Evolutionary conservation across 2,888 invertebrate genomes (phyloP), one percentile per base, ranked within the genome.

Genomic region (Bombyx huttoni): DNA sequence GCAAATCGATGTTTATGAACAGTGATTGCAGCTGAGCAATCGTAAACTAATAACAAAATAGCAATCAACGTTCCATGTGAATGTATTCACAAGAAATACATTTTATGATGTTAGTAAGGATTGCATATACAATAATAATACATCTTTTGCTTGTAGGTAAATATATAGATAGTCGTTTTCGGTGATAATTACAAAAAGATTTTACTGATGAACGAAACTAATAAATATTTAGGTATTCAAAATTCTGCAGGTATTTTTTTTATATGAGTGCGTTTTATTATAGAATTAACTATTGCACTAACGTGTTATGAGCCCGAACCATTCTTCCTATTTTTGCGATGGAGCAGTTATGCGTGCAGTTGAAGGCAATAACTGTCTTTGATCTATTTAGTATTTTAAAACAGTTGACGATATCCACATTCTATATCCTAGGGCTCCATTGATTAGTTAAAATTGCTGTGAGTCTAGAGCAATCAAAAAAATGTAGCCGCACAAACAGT

Each of bases 1-100:
- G 58, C 60, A 58, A 55, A 60, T 64, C 60, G 59, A 63, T 34
- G 47, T 45, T 53, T 33, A 49, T 49, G 47, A 51, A 49, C 49
- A 51, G 12, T 50, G 13, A 45, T 45, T 40, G 40, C 12, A 10
- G 12, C 40, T 6, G 7, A 40, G 40, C 40, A 40, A 10, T 40
- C 40, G 40, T 40, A 40, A 40, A 40, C 40, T 40, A 40, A 40
- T 40, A 40, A 40, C 40, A 40, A 40, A 40, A 40, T 40, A 40
- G 40, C 12, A 12, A 8, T 40, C 6, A 40, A 40, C 12, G 40
- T 40, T 40, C 12, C 40, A 40, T 40, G 40, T 10, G 12, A 40
- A 12, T 40, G 40, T 12, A 40, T 10, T 8, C 40, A 3, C 40
- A 7, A 40, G 40, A 8, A 40, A 40, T 1, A 40, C 40, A 40